These are phyloP conservation scores for Phyllopteryx taeniolatus DNA, from an alignment of 2,113 vertebrate genomes.

Conservation along the genomic window DNA sequence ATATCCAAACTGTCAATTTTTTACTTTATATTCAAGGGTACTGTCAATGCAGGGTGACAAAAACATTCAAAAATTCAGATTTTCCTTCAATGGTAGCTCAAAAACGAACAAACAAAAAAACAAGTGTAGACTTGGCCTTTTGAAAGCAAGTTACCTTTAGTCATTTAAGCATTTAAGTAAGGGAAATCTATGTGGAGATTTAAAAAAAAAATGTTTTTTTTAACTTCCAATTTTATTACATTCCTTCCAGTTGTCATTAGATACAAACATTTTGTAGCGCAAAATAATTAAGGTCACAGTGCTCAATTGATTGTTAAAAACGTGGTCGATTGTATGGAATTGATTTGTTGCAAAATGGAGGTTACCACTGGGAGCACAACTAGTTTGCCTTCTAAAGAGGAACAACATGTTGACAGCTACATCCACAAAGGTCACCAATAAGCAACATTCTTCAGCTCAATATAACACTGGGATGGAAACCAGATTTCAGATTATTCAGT, in stretches of 20 bases:
- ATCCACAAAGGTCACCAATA: too few species aligned
- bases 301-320: not conserved
- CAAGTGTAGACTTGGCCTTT: not conserved
- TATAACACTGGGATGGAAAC: too few species aligned
- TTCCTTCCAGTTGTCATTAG: not conserved
- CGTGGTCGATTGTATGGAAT: not conserved
- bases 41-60: not conserved
- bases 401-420: not conserved
- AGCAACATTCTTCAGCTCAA: too few species aligned
- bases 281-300: not conserved
- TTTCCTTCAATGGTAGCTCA: constrained; percentile 5
- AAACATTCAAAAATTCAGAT: constrained; percentile 1
- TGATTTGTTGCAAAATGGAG: not conserved
- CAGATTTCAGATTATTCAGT: too few species aligned
- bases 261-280: not conserved
- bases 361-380: not conserved
- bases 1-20: constrained; percentile 9
- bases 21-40: constrained; percentile 19
- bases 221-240: not conserved
- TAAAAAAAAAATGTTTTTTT: not conserved
- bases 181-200: not conserved
- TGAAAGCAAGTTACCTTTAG: not conserved
- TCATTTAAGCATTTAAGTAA: not conserved
- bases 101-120: not conserved
- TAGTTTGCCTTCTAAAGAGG: not conserved